A percentile compares a stretch with the other conserved stretches of the same genome.
These are phyloP conservation scores for Porphyrio hochstetteri DNA, from an alignment of 2,113 vertebrate species.

Conservation along the genomic window DNA sequence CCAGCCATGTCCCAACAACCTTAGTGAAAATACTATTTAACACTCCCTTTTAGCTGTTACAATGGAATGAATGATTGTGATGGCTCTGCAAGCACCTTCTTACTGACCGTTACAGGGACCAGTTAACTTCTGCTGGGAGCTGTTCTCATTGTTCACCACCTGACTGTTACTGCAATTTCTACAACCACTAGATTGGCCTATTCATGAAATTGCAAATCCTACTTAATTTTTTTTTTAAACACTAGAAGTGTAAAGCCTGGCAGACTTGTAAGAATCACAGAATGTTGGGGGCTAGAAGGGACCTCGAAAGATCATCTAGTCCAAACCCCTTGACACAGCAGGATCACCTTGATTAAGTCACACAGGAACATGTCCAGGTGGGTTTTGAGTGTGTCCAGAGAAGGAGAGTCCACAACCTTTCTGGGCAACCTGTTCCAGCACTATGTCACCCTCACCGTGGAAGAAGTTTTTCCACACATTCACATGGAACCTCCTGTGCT, in stretches of 20 bases:
- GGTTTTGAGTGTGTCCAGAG: too few relatives aligned
- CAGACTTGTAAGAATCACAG: not conserved
- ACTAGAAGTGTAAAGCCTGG: not conserved
- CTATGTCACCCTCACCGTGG: too few relatives aligned
- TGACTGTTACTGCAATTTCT: fast-evolving
- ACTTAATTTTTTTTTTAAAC: not conserved
- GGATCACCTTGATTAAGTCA: too few relatives aligned
- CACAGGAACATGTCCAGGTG: too few relatives aligned
- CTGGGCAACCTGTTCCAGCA: too few relatives aligned
- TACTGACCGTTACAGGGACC: not conserved
- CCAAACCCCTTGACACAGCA: too few relatives aligned
- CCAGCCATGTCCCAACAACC: not conserved
- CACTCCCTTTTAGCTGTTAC: not conserved
- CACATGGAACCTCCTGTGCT: too few relatives aligned
- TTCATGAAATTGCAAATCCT: not conserved
- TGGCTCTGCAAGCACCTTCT: not conserved
- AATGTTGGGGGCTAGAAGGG: too few relatives aligned
- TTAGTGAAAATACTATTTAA: not conserved
- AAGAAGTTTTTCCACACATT: too few relatives aligned
- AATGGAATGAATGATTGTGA: not conserved
- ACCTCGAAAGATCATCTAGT: too few relatives aligned
- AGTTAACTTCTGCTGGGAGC: not conserved
- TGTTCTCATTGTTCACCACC: not conserved
- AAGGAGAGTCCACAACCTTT: too few relatives aligned
- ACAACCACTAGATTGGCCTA: not conserved